Evolutionary conservation across 2,113 vertebrate genomes (phyloP).

Genomic region (Corythornis cristatus): DNA sequence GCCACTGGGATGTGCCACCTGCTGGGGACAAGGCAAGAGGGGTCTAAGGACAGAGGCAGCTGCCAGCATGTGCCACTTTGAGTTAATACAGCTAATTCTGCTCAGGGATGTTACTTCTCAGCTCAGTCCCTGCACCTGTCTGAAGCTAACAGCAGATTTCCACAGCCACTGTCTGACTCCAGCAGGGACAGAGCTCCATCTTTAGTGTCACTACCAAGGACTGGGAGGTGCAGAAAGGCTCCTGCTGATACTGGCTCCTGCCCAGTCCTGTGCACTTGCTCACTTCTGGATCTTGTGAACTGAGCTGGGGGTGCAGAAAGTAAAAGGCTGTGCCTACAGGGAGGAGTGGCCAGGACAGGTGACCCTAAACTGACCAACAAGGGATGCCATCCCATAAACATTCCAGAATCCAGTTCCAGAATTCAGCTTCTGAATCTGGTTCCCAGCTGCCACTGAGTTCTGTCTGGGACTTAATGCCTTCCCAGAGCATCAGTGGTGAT

Average conservation of each 20-base stretch:
- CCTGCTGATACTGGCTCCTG: too few relatives aligned
- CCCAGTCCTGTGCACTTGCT: background rate
- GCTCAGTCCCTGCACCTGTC: too few relatives aligned
- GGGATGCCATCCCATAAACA: background rate
- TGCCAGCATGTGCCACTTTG: background rate
- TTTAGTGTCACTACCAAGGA: too few relatives aligned
- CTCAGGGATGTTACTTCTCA: background rate
- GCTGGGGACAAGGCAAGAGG: background rate
- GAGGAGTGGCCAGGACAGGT: background rate
- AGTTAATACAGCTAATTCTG: background rate
- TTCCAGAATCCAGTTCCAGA: background rate
- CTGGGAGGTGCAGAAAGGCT: too few relatives aligned
- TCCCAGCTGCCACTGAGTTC: background rate
- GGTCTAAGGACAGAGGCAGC: background rate
- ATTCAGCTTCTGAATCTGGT: background rate
- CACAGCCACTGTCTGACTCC: background rate
- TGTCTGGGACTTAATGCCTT: background rate
- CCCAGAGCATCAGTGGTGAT: background rate
- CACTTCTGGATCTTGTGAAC: background rate
- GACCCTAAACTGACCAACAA: background rate
- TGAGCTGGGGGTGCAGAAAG: background rate
- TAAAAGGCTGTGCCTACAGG: background rate
- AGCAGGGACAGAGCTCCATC: too few relatives aligned
- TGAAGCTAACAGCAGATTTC: too few relatives aligned
- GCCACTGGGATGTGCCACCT: background rate